These are phyloP conservation scores for Motacilla alba DNA, from an alignment of 2,113 vertebrate genomes.

Conservation along the genomic window DNA sequence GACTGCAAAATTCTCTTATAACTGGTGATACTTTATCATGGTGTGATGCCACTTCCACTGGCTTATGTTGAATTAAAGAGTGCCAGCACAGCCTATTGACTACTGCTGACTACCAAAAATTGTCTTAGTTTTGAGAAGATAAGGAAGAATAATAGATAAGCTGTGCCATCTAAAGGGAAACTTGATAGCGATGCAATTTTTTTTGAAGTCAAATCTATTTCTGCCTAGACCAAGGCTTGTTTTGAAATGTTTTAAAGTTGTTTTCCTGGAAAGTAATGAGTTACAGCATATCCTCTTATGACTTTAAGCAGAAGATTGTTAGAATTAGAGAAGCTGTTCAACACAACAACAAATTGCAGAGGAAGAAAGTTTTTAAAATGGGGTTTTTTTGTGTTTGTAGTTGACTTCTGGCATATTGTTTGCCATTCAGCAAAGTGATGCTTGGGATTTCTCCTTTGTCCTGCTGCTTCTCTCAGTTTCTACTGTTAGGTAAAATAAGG, in stretches of 20 bases:
- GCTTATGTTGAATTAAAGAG: neutral
- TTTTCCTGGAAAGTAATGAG: constrained; percentile 12
- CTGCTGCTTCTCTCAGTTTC: neutral
- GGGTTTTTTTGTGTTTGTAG: neutral
- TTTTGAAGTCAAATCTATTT: neutral
- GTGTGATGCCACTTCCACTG: neutral
- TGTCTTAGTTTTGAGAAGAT: neutral
- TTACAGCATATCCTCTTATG: neutral
- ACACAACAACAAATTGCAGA: neutral
- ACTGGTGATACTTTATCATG: neutral
- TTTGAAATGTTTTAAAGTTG: neutral
- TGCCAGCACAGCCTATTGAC: neutral
- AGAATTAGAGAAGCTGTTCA: neutral
- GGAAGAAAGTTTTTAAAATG: neutral
- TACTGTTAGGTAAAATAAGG: neutral
- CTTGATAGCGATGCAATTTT: neutral
- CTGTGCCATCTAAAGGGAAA: neutral
- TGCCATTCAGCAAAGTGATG: neutral
- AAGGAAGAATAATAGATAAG: neutral
- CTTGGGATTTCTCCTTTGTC: neutral
- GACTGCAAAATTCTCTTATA: neutral
- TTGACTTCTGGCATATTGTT: neutral
- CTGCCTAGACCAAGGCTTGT: neutral
- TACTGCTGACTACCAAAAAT: neutral
- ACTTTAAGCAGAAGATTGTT: neutral